Percentiles rank a stretch among this genome's conserved stretches.
These are phyloP conservation scores for Phorcus lineatus DNA, from an alignment of 2,888 invertebrate genomes.

Conservation along the genomic window DNA sequence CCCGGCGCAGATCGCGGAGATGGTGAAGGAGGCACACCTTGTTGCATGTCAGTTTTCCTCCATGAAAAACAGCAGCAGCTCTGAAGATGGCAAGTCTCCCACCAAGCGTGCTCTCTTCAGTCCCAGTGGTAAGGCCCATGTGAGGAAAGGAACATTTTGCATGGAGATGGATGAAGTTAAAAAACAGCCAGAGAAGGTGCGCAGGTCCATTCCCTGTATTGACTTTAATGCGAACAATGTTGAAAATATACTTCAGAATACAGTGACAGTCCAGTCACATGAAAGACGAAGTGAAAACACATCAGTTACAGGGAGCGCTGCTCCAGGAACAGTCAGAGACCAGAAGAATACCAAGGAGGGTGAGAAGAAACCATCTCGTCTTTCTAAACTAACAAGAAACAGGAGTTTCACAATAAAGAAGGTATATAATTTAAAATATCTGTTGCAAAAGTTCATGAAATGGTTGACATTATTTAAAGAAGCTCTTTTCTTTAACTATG, in stretches of 20 bases:
- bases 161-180: constrained; percentile 39
- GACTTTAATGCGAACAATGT: constrained; percentile 19
- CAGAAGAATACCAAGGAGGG: background rate
- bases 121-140: constrained; percentile 34
- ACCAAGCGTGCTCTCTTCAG: constrained; percentile 29
- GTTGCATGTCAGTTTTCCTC: constrained; percentile 48
- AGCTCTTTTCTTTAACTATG: too few relatives aligned
- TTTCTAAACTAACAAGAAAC: constrained; percentile 30
- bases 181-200: constrained; percentile 40
- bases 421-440: background rate
- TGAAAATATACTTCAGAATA: background rate
- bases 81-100: constrained; percentile 32
- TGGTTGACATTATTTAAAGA: too few relatives aligned
- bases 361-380: constrained; percentile 13
- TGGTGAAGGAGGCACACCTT: constrained; percentile 55
- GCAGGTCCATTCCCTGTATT: constrained; percentile 45
- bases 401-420: constrained; percentile 10
- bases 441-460: too few relatives aligned
- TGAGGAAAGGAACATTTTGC: constrained; percentile 45
- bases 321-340: background rate
- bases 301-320: background rate
- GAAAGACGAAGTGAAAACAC: background rate
- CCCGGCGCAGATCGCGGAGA: constrained; percentile 53
- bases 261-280: too few relatives aligned
- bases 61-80: constrained; percentile 26